Evolutionary conservation across 2,888 invertebrate species (phyloP), one percentile per base, ranked within the genome.

Genomic region (Panopea generosa): DNA sequence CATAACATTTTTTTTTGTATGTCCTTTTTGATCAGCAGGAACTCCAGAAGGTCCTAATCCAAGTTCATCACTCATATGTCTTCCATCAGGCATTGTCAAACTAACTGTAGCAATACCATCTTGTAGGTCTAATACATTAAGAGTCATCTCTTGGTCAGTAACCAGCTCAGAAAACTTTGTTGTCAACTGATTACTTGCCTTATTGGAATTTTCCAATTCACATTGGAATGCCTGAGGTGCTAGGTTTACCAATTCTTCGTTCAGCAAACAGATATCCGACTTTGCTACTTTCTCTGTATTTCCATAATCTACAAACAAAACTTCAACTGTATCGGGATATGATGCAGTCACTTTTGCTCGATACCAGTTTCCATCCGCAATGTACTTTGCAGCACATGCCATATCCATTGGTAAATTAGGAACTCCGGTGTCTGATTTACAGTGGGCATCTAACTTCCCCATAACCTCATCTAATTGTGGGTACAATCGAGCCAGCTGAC

Each of bases 301-400:
- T 9, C 92, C 92, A 82, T 90, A 92, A 77, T 92, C 92, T 20
- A 91, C 88, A 84, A 90, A 92, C 26, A 84, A 85, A 4, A 92
- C 90, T 53, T 83, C 79, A 14, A 84, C 75, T 56, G 66, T 77
- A n/a, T 76, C 78, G 16, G 75, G 71, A 40, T 81, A 71, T 0
- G 81, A 55, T n/a, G 83, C 79, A 18, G 82, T 69, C 2, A 84
- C 74, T 29, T 69, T 63, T 11, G 88, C 91, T 65, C 92, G 74
- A 76, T 92, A 91, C 88, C 90, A 92, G 7, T 66, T 68, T 1
- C 79, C 71, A 78, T 92, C 91, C 45, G 82, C 87, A 40, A 84
- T 81, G 69, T 78, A 91, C 69, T 86, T 86, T 2, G 88, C 89
- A 74, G 82, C 84, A 66, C 89, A 88, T 6, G 84, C 74, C 43